Evolutionary conservation across 2,113 vertebrate genomes (phyloP), one percentile per base, ranked within the genome.

Genomic region (Hippocampus comes): DNA sequence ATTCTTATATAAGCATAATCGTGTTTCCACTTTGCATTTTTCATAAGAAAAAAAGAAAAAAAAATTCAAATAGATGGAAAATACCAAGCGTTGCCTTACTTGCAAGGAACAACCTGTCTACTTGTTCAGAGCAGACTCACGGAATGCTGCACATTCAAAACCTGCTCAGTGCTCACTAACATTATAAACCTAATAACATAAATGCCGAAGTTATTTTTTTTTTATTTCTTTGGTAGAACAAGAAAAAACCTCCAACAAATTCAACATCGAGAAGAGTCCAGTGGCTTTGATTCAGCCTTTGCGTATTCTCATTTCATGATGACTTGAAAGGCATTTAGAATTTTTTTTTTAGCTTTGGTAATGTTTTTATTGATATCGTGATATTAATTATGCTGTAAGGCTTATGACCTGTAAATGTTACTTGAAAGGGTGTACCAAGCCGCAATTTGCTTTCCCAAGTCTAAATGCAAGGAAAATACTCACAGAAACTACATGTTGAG

Each of bases 1-100:
- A 10, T n/a, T 51, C 56, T 59, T 34, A 34, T 38, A 70, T 51
- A 63, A n/a, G 70, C 70, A 64, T 65, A 71, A 64, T 60, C 59
- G 0, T n/a, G 61, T 67, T 70, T 70, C 66, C 68, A 60, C 7
- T 9, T 27, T 30, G 59, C 25, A 27, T 60, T 60, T 30, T 25
- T 34, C 4, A 4, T 38, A 1, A 6, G 1, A 38, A 38, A 38
- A n/a, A 56, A 38, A 6, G n/a, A 2, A 46, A 46, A 30, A 30
- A 30, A 2, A n/a, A n/a, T 25, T n/a, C 21, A 23, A 21, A 55
- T 55, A 9, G 8, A n/a, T n/a, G 20, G 53, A 20, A 9, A 53
- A 53, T 21, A 55, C 51, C 21, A 55, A 55, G 2, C 21, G 3
- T 55, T 49, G 20, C n/a, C 9, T 55, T n/a, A n/a, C 53, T 9